These are phyloP conservation scores for Ctenochaetus hawaiiensis DNA, from an alignment of 2,797 vertebrate genomes.

Conservation along the genomic window DNA sequence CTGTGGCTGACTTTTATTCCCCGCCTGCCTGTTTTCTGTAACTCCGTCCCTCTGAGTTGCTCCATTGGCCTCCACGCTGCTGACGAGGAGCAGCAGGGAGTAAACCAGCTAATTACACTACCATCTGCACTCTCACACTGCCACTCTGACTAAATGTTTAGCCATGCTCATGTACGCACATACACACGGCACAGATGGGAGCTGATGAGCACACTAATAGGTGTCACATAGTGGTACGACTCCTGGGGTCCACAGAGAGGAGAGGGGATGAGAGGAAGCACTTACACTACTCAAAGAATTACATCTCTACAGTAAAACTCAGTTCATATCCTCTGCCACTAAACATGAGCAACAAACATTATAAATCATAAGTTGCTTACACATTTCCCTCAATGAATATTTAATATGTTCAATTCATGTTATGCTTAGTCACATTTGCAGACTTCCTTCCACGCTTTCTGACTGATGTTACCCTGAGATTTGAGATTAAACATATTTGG, in stretches of 20 bases:
- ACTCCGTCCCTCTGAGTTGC: conserved; percentile 23
- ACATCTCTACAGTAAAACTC: neutral
- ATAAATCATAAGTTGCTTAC: neutral
- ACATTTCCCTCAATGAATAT: neutral
- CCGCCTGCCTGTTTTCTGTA: conserved; percentile 2
- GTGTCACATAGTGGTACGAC: conserved; percentile 63
- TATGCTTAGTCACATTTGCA: neutral
- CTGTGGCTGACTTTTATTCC: conserved; percentile 3
- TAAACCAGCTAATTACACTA: conserved; percentile 71
- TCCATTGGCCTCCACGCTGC: conserved; percentile 36
- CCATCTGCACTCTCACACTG: conserved; percentile 79
- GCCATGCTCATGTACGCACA: conserved; percentile 55
- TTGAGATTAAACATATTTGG: no score
- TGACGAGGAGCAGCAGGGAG: conserved; percentile 60
- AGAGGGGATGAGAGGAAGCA: neutral
- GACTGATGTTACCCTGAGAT: no score
- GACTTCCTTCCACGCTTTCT: no score
- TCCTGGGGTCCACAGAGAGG: conserved; percentile 25
- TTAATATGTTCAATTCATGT: neutral
- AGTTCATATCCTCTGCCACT: neutral
- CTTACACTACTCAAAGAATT: conserved; percentile 24
- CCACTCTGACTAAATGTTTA: conserved; percentile 72
- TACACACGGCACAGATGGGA: conserved; percentile 72
- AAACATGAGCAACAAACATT: neutral
- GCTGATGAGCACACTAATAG: conserved; percentile 69